These are phyloP conservation scores for Percopsis transmontana DNA, from an alignment of 2,113 vertebrate genomes.

Conservation along the genomic window DNA sequence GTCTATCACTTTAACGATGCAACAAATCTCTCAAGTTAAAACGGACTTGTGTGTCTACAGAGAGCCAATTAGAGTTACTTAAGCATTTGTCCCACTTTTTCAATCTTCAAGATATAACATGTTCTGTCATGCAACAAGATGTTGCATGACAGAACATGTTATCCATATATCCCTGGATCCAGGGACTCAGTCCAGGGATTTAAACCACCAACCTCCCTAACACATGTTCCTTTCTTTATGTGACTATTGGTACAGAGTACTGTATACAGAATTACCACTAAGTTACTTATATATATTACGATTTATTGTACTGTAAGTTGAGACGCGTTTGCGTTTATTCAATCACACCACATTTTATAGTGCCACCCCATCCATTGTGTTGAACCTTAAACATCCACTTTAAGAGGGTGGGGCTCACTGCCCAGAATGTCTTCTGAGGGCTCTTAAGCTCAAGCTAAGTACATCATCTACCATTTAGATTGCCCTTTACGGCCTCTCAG, in stretches of 20 bases:
- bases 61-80: constrained; percentile 51
- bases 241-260: too few relatives aligned
- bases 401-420: constrained; percentile 4
- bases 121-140: too few relatives aligned
- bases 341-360: constrained; percentile 16
- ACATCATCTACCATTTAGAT: constrained; percentile 48
- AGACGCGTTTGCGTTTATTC: too few relatives aligned
- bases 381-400: constrained; percentile 46
- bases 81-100: not conserved
- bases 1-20: not conserved
- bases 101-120: not conserved
- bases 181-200: not conserved
- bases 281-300: too few relatives aligned
- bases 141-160: not conserved
- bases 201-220: not conserved
- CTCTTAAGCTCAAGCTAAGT: constrained; percentile 31
- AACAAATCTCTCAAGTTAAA: constrained; percentile 37
- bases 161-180: not conserved
- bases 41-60: constrained; percentile 40
- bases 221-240: not conserved
- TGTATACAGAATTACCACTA: too few relatives aligned
- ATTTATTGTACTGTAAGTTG: too few relatives aligned
- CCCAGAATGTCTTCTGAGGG: constrained; percentile 31
- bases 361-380: constrained; percentile 25
- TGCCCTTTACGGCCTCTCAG: constrained; percentile 26